Evolutionary conservation across 2,113 vertebrate genomes (phyloP), one percentile per base, ranked within the genome.

Genomic region (Mustelus asterias): DNA sequence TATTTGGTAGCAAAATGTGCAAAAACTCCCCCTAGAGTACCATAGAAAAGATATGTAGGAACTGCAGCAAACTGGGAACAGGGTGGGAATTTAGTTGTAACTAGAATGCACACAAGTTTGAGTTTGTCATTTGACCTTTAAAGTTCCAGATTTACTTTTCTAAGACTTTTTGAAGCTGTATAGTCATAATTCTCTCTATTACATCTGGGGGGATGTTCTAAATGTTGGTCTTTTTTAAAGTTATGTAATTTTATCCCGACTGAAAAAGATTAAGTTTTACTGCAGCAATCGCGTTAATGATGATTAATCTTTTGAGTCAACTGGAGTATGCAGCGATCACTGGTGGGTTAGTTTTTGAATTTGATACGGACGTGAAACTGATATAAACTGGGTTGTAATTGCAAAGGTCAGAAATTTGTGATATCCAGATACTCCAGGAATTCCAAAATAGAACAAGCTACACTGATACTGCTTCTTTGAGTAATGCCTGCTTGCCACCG

Each of bases 331-430:
- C 60, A 63, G 33, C n/a, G 60, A 88, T 88, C 44, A 88, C 85
- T 88, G 85, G 44, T 88, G 85, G 85, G 48, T 88, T 54, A 26
- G 9, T 88, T 54, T 54, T 54, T 54, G 85, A 88, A 88, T 88
- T 88, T 88, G 85, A 88, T 48, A 54, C 5, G 85, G 85, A 88
- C 2, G 9, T 88, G 85, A 88, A 88, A 88, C 54, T 88, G 85
- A 88, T 88, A 54, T 24, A 54, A 88, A 54, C 85, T 88, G 20
- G 85, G 48, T 88, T 48, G 85, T 54, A 88, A 88, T 88, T 88
- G 85, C 85, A 88, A 88, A 88, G 85, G 85, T 54, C 85, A 88
- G 85, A 88, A 54, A 88, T 54, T 54, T 88, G 85, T 54, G 48
- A 54, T 88, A 88, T 88, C 41, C 5, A 54, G 44, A 44, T 54